Evolutionary conservation across 1,140 invertebrate genomes (phyloP), one percentile per base, ranked within the genome.

Genomic region (Caenorhabditis latens): DNA sequence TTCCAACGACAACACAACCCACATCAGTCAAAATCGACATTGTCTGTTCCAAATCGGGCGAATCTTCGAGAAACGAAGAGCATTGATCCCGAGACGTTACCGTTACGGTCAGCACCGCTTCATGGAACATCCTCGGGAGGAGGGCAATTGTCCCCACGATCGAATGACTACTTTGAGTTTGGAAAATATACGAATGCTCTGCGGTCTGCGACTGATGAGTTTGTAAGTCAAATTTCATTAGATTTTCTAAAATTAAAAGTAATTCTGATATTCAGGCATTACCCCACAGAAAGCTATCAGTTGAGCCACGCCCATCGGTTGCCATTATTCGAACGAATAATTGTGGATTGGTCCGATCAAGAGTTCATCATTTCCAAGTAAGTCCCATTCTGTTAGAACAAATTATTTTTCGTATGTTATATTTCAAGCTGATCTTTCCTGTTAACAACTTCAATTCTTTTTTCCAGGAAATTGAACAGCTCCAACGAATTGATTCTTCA

Each of bases 41-140:
- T 50, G 16, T 79, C 71, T 6, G 43, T 50, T 2, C n/a, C 46
- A n/a, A 79, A 53, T 79, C 71, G 71, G 21, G 46, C 43, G 14
- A 79, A 79, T 50, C 71, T 79, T 79, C 71, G 71, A 13, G 71
- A 79, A 50, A 21, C 71, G 71, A 79, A 79, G 71, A 79, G 71
- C n/a, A 79, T 79, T 19, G 71, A 79, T 11, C 40, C 50, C 9
- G 7, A 40, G 9, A 5, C 71, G 2, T 8, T 24, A 4, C 46
- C 71, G 11, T 32, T 79, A 46, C 43, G 71, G 53, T 79, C 71
- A 11, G 71, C 71, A 0, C 71, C 71, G 24, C 21, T 24, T 9
- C 46, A 79, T 19, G 71, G 71, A 43, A 14, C 67, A 14, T 65
- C 32, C 13, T 65, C 63, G 4, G 32, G 32, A 32, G 32, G 32